A percentile compares a stretch with the other conserved stretches of the same genome.
phyloP scores from a whole-genome alignment of 2,888 invertebrate species.

The Gryllus longicercus region DNA sequence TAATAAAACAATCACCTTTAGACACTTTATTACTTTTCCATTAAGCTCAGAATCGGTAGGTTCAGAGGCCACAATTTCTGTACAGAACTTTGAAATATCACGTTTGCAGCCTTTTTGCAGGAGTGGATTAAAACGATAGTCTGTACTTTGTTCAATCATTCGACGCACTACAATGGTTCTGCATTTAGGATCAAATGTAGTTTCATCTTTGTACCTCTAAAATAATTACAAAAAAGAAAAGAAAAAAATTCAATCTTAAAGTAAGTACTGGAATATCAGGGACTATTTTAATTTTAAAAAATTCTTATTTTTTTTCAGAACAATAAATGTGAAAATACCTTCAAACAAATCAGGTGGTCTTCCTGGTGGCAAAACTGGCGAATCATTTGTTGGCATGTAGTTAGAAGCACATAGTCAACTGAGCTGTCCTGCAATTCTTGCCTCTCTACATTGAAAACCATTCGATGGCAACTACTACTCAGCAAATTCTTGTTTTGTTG shows the following conservation, averaged over 20 bases:
- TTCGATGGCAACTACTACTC: constrained; percentile 67
- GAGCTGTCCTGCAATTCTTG: constrained; percentile 83
- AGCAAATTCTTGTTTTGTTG: constrained; percentile 59
- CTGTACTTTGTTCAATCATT: constrained; percentile 85
- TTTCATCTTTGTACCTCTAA: constrained; percentile 68
- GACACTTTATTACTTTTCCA: constrained; percentile 78
- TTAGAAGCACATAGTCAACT: constrained; percentile 79
- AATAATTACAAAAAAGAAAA: background rate
- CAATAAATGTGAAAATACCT: constrained; percentile 50
- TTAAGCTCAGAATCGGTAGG: constrained; percentile 67
- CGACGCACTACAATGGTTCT: constrained; percentile 79
- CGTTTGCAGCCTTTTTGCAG: constrained; percentile 74
- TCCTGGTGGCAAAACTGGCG: constrained; percentile 75
- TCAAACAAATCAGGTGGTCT: constrained; percentile 73
- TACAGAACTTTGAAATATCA: constrained; percentile 76
- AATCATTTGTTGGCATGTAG: constrained; percentile 82
- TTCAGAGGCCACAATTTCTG: constrained; percentile 47
- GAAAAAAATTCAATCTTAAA: constrained; percentile 18
- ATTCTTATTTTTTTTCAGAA: background rate
- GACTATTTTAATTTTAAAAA: background rate
- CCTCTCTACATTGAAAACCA: constrained; percentile 79
- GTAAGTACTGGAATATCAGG: constrained; percentile 22
- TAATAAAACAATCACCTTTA: constrained; percentile 53
- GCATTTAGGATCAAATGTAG: constrained; percentile 78
- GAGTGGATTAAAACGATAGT: constrained; percentile 83